Conservation (phyloP, 2,113 vertebrate genomes). For the Montifringilla adamsi region DNA sequence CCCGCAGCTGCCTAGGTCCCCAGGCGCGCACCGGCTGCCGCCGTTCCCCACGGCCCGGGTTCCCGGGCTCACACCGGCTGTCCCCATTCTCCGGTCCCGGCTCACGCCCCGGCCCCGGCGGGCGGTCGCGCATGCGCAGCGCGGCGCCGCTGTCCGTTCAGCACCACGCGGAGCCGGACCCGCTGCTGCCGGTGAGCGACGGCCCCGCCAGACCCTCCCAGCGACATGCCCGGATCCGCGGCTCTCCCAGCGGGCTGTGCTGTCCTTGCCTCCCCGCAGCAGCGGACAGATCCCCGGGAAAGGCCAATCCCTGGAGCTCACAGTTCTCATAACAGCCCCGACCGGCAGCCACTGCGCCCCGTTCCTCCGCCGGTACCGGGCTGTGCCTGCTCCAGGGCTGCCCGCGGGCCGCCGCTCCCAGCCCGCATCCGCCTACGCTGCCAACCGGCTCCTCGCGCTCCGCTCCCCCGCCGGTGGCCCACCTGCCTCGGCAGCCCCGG, state of each 20-base stretch:
- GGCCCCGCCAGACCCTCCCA: background rate
- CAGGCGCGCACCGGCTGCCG: background rate
- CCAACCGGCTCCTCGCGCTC: background rate
- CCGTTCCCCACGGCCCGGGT: background rate
- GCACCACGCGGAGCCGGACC: slow-evolving; percentile 32
- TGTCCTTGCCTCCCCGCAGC: background rate
- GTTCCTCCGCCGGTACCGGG: background rate
- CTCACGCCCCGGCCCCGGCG: background rate
- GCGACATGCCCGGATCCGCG: background rate
- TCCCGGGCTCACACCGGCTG: background rate
- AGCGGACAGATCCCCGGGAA: background rate
- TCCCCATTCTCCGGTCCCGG: background rate
- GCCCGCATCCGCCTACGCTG: too few species aligned
- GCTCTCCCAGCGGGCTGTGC: background rate
- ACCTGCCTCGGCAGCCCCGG: background rate
- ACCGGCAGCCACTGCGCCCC: background rate
- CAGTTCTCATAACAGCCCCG: background rate
- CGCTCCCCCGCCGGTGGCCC: background rate
- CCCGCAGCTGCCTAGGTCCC: too few species aligned
- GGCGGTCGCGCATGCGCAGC: background rate
- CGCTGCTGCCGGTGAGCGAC: background rate
- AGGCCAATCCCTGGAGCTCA: background rate
- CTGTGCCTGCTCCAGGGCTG: background rate
- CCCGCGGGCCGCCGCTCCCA: background rate
- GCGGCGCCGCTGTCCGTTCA: slow-evolving; percentile 58